A percentile compares a stretch with the other conserved stretches of the same genome.
Conservation (phyloP, 2,888 invertebrate genomes). For the Eupithecia pulchellata region DNA sequence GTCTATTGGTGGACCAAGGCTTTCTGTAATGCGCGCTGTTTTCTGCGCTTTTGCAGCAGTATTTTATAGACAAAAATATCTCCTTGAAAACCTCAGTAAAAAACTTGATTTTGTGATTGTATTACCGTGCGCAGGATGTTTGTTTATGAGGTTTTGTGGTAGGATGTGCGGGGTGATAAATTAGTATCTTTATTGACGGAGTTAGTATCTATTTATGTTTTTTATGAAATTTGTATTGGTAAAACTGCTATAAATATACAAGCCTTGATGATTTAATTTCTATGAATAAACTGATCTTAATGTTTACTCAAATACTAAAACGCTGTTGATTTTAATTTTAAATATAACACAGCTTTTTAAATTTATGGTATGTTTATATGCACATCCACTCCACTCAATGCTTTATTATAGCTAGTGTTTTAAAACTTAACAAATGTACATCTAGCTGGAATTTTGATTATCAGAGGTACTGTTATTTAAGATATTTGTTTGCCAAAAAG, state of each 20-base stretch:
- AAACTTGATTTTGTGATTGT: background rate
- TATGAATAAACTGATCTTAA: background rate
- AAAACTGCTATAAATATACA: background rate
- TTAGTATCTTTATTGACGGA: background rate
- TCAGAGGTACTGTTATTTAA: too few species aligned
- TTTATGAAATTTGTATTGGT: background rate
- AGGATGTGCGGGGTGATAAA: background rate
- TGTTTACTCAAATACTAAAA: background rate
- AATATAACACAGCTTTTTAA: too few species aligned
- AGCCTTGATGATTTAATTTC: background rate
- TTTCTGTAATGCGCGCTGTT: too few species aligned
- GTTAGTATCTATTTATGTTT: background rate
- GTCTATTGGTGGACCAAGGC: too few species aligned
- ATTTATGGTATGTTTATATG: too few species aligned
- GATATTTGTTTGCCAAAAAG: too few species aligned
- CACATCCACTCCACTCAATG: background rate
- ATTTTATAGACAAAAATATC: background rate
- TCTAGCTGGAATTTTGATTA: background rate
- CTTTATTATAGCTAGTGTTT: background rate
- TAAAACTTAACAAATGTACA: background rate
- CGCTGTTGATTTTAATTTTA: too few species aligned
- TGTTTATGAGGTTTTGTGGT: background rate
- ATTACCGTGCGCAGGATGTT: background rate
- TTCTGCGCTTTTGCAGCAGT: background rate
- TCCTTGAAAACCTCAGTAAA: background rate